Evolutionary conservation across 2,113 vertebrate species (phyloP).

Genomic region (Eudyptes chrysolophus): DNA sequence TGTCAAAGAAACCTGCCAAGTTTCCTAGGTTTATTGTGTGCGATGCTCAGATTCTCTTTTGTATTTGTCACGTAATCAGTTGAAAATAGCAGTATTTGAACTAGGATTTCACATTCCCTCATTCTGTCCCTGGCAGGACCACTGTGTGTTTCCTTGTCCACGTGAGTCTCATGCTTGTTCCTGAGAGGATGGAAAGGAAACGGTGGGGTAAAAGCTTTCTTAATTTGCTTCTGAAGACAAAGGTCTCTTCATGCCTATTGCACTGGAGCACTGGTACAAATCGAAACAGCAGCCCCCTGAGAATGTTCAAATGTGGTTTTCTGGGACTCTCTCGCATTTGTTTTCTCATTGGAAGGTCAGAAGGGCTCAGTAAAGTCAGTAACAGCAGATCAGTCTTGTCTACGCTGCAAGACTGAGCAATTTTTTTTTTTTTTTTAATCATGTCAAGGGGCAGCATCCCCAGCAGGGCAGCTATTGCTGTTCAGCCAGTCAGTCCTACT

Average conservation of each 20-base stretch:
- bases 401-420: fast-evolving
- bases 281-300: background rate
- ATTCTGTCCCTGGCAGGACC: background rate
- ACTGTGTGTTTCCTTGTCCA: background rate
- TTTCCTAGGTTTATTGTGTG: conserved; percentile 4
- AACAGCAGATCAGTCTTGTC: background rate
- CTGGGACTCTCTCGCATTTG: background rate
- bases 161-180: background rate
- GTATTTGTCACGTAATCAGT: background rate
- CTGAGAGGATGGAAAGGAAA: background rate
- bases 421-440: background rate
- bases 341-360: background rate
- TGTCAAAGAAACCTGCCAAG: conserved; percentile 24
- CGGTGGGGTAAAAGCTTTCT: background rate
- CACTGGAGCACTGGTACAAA: background rate
- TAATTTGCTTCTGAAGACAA: conserved; percentile 22
- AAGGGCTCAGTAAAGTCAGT: background rate
- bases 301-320: background rate
- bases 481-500: background rate
- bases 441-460: background rate
- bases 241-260: background rate
- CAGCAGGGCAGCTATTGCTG: background rate
- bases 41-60: background rate
- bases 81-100: background rate
- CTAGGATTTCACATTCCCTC: background rate